Evolutionary conservation across 2,888 invertebrate genomes (phyloP), one percentile per base, ranked within the genome.

Genomic region (Cenopis cana): DNA sequence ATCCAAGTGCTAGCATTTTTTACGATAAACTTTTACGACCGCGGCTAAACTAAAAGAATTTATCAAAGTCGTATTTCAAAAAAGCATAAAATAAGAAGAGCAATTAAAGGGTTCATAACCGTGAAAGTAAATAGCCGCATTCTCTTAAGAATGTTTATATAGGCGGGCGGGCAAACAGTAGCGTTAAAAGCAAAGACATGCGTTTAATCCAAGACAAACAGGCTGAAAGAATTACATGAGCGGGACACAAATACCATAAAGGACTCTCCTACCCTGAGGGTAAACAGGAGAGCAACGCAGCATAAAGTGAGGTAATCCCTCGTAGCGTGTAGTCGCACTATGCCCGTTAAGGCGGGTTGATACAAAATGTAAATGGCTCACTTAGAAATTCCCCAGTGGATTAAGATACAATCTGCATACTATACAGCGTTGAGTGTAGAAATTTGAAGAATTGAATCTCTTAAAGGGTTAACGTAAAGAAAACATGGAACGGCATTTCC

Each of bases 151-250:
- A 91, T 92, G 88, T 93, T 93, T 88, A 88, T 85, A 82, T 86
- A 89, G 86, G 91, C 85, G 81, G 84, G 75, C 80, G 83, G 82
- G 86, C 85, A 91, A 91, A 91, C 91, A 90, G 91, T 90, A 91
- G 91, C 90, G 85, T 84, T 89, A 87, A 89, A 89, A 90, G 90
- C 90, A 88, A 89, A 91, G 90, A 91, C 89, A 90, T 88, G 86
- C 87, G 89, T 86, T 89, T 90, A 91, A 91, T 92, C 90, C 89
- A 90, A 89, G 84, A 85, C 85, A 93, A 93, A 92, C 90, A 90
- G 80, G 81, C 85, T 90, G 84, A 88, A 90, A 89, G 89, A 90
- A 91, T 90, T 88, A 90, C 85, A 83, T 77, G 86, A 86, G 86
- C 81, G 84, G 83, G 89, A 90, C 89, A 89, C 86, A 89, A 87